These are phyloP conservation scores for Epinephelus cyanopodus DNA, from an alignment of 2,113 vertebrate species.

Conservation along the genomic window DNA sequence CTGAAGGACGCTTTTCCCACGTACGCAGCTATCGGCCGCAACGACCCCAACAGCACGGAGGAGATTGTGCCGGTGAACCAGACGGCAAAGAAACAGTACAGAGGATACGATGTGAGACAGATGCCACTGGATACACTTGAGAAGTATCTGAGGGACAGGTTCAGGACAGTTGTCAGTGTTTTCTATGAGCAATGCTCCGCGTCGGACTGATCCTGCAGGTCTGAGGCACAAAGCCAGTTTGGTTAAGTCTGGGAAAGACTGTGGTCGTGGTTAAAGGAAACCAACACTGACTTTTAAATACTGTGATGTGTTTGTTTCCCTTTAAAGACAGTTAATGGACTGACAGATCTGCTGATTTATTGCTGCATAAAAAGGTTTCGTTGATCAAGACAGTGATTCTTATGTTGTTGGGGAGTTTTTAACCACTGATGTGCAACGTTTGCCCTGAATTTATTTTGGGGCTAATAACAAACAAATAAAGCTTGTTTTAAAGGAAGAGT, in stretches of 20 bases:
- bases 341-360: background rate
- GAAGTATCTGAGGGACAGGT: constrained; percentile 70
- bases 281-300: background rate
- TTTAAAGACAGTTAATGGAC: background rate
- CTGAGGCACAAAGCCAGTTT: background rate
- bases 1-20: constrained; percentile 69
- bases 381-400: no score
- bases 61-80: constrained; percentile 76
- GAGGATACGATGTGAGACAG: constrained; percentile 74
- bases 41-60: constrained; percentile 79
- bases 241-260: background rate
- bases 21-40: constrained; percentile 78
- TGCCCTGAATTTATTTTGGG: no score
- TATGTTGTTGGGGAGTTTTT: no score
- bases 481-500: no score
- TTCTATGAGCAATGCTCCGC: constrained; percentile 75
- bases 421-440: no score
- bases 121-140: constrained; percentile 75
- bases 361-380: background rate
- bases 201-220: constrained; percentile 19
- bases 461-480: no score
- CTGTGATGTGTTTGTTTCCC: background rate
- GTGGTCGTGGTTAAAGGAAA: background rate
- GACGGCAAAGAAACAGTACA: constrained; percentile 18
- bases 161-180: constrained; percentile 57